phyloP scores from a whole-genome alignment of 2,888 invertebrate genomes.

The Thysanoteuthis rhombus region DNA sequence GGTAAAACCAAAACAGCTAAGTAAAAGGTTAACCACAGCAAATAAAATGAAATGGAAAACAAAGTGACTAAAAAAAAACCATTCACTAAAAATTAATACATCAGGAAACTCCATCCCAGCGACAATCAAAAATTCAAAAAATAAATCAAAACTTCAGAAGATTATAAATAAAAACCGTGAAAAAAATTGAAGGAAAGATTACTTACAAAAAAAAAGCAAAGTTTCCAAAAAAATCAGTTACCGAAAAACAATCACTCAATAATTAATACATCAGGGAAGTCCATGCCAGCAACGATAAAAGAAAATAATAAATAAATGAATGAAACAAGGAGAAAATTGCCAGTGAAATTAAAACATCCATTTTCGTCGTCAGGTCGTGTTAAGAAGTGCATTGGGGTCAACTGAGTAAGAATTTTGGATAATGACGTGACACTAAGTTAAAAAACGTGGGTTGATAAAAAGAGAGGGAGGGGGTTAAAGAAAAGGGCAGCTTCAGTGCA shows the following conservation, averaged over 20 bases:
- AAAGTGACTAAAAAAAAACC: not conserved
- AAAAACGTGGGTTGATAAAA: not conserved
- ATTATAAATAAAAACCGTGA: too few relatives aligned
- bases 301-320: not conserved
- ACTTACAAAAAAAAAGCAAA: not conserved
- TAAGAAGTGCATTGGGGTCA: conserved; percentile 12
- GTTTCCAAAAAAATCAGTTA: not conserved
- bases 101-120: too few relatives aligned
- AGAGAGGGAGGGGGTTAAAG: not conserved
- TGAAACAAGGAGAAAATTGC: not conserved
- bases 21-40: too few relatives aligned
- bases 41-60: not conserved
- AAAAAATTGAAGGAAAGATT: not conserved
- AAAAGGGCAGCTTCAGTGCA: not conserved
- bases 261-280: not conserved
- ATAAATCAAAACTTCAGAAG: too few relatives aligned
- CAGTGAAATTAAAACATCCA: not conserved
- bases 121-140: too few relatives aligned
- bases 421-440: not conserved
- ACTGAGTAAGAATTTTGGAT: not conserved
- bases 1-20: not conserved
- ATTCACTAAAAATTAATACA: too few relatives aligned
- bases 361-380: not conserved
- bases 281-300: not conserved
- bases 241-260: not conserved